Evolutionary conservation across 2,797 vertebrate species (phyloP), one percentile per base, ranked within the genome.

Genomic region (Picus viridis): DNA sequence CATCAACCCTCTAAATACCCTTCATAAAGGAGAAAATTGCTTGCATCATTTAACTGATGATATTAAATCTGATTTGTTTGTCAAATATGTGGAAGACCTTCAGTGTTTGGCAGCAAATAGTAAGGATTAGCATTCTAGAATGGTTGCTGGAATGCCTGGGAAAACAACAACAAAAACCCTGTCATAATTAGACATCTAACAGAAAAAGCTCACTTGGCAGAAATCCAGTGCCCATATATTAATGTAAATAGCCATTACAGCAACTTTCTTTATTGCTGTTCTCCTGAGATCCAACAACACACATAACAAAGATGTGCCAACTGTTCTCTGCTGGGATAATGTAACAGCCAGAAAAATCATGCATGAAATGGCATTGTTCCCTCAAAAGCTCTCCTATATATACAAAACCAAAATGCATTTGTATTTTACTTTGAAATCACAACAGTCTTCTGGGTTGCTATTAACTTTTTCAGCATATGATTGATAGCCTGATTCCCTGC

Each of bases 191-290:
- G 84, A 78, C 47, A 95, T 91, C n/a, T 77, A 93, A 65, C 43
- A 57, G 68, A 88, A 94, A 94, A 95, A 90, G 20, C 34, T 47
- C 73, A 26, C 14, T 71, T 96, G 93, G 89, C 68, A 83, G 59
- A 95, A 95, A 87, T 89, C 79, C 94, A 89, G 11, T 59, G 62
- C n/a, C 41, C 69, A 41, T 88, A 89, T 95, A 93, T 93, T 96
- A 95, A 95, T 93, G 77, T 49, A 95, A 94, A 96, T 78, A 95
- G 51, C 64, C 45, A 92, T 90, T 95, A 89, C 51, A 94, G 58
- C 76, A 94, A 92, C 75, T 93, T 95, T 22, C 43, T 92, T 94
- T 88, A 88, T 82, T 88, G 61, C 61, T 88, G 5, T 62, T 86
- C 86, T 95, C 90, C 57, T 54, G 91, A 96, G 78, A 94, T 74